Evolutionary conservation across 2,888 invertebrate genomes (phyloP), one percentile per base, ranked within the genome.

Genomic region (Unio delphinus): DNA sequence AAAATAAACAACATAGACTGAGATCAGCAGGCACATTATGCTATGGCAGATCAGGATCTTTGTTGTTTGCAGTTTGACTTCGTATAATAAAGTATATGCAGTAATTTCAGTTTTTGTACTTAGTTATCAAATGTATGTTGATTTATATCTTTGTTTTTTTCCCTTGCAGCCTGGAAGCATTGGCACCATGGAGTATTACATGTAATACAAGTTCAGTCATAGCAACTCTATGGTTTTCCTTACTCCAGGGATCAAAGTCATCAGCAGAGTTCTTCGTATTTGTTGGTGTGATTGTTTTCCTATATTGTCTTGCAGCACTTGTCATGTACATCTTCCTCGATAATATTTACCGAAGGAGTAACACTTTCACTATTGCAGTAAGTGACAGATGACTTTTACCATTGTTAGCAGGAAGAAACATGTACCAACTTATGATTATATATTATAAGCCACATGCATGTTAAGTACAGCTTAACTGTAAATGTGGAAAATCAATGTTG

Each of bases 201-300:
- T 45, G 45, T 11, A 45, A 45, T 45, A 45, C 45, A 11, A 45
- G 45, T 45, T 0, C 11, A 11, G 11, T 1, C 11, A 11, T 3
- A 11, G 11, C 11, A 1, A 11, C 45, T 11, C 1, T 11, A 11
- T 2, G 0, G 8, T 45, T 64, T 34, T 57, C 67, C n/a, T 72
- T 81, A 30, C 66, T 78, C 6, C 75, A 78, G 58, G 80, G 83
- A 66, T 76, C 83, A 55, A 73, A 76, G 61, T 72, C 87, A 0
- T 68, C 87, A 3, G 80, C 93, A 1, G 91, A 92, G 90, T 94
- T 94, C 90, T 94, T 93, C 88, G 94, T 94, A 60, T 92, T 93
- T 67, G 93, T 94, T 71, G 94, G 94, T 56, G 93, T 94, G 55
- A 89, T 94, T 65, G 92, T 93, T n/a, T 92, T 94, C 88, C 89